Percentiles rank a stretch among this genome's conserved stretches.
These are phyloP conservation scores for Ditula angustiorana DNA, from an alignment of 2,888 invertebrate species.

Conservation along the genomic window DNA sequence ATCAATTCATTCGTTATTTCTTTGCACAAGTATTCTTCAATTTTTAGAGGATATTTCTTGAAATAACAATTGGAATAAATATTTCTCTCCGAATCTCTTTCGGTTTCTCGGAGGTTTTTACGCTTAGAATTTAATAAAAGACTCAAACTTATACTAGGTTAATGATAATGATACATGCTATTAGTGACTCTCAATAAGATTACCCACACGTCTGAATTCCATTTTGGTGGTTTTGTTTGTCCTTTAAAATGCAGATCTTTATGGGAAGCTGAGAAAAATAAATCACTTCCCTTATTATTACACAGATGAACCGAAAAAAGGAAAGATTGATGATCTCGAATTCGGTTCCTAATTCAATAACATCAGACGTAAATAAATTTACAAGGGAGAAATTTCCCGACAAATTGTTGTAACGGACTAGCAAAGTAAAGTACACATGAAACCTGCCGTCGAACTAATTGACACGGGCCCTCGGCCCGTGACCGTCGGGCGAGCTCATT, in stretches of 20 bases:
- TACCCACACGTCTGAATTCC: not conserved
- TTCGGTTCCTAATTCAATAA: constrained; percentile 40
- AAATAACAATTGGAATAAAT: constrained; percentile 8
- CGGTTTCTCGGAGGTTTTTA: not conserved
- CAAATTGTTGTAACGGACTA: constrained; percentile 49
- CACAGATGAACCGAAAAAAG: constrained; percentile 21
- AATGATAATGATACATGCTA: not conserved
- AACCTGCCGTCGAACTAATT: constrained; percentile 63
- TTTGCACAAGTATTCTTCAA: constrained; percentile 42
- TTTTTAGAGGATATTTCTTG: not conserved
- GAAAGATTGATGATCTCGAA: constrained; percentile 33
- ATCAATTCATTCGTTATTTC: constrained; percentile 51
- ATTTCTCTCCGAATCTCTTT: not conserved
- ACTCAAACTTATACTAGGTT: not conserved
- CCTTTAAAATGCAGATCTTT: not conserved
- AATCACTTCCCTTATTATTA: constrained; percentile 29
- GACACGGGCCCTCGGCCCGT: constrained; percentile 57
- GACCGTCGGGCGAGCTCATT: constrained; percentile 65
- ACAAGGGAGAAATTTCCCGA: constrained; percentile 43
- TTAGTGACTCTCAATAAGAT: not conserved
- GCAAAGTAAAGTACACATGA: constrained; percentile 44
- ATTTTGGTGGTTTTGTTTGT: not conserved
- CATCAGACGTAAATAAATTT: constrained; percentile 37
- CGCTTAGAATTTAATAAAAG: no score
- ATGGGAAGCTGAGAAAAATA: not conserved